A percentile compares a stretch with the other conserved stretches of the same genome.
phyloP scores from a whole-genome alignment of 2,113 vertebrate genomes.

The Diadophis punctatus region DNA sequence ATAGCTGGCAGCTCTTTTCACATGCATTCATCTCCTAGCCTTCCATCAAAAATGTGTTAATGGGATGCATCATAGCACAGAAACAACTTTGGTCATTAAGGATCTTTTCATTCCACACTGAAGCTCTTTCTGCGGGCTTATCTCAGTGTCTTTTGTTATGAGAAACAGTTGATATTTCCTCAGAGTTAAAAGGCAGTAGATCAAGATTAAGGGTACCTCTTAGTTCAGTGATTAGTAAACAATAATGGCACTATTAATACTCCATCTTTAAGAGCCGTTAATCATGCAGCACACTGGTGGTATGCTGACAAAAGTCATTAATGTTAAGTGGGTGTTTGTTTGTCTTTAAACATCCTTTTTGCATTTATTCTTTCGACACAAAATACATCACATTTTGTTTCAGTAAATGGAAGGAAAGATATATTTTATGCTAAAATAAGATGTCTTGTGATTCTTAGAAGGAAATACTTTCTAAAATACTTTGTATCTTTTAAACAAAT shows the following conservation, averaged over 20 bases:
- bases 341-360: slow-evolving; percentile 11
- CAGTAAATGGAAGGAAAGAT: neutral
- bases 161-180: slow-evolving; percentile 27
- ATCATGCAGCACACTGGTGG: slow-evolving; percentile 5
- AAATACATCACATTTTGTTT: neutral
- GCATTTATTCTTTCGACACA: neutral
- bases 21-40: neutral
- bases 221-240: slow-evolving; percentile 43
- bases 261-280: slow-evolving; percentile 1
- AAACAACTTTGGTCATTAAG: slow-evolving; percentile 16
- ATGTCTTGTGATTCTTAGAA: neutral
- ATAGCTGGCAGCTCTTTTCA: neutral
- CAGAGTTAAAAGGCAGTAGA: slow-evolving; percentile 33
- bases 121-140: neutral
- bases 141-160: slow-evolving; percentile 13
- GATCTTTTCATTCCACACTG: neutral
- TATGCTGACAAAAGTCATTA: neutral
- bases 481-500: neutral
- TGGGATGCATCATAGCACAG: neutral
- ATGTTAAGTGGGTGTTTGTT: neutral
- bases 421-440: neutral
- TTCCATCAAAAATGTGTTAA: neutral
- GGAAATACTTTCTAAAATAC: neutral
- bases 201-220: slow-evolving; percentile 37
- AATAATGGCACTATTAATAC: slow-evolving; percentile 18